Evolutionary conservation across 1,140 invertebrate genomes (phyloP).

Genomic region (Triops cancriformis): DNA sequence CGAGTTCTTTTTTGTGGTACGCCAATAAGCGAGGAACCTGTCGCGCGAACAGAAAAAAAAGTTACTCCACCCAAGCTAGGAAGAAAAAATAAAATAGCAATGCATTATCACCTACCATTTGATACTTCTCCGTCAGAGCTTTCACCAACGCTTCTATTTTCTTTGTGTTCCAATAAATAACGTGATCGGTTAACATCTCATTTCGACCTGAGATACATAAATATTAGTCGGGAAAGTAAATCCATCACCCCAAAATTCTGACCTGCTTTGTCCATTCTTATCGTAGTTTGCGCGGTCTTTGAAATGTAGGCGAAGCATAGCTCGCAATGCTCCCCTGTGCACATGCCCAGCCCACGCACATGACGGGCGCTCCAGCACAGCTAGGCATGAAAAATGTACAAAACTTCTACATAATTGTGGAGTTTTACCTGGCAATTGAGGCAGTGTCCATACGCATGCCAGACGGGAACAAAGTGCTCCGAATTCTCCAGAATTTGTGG

Average conservation of each 20-base stretch:
- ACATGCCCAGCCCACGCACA: not conserved
- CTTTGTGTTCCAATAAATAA: not conserved
- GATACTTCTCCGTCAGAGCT: not conserved
- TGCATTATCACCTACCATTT: not conserved
- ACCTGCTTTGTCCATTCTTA: not conserved
- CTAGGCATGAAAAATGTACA: not conserved
- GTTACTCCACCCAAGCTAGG: not conserved
- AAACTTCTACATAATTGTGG: not conserved
- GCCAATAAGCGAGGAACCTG: not conserved
- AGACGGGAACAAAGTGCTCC: too few species aligned
- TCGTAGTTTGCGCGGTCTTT: not conserved
- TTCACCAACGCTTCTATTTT: not conserved
- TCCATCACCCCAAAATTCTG: not conserved
- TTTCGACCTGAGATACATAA: not conserved
- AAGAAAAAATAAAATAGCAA: not conserved
- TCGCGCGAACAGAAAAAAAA: not conserved
- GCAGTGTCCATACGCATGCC: too few species aligned
- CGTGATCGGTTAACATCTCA: not conserved
- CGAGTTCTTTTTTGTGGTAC: not conserved
- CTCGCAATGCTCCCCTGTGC: not conserved
- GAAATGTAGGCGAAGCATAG: not conserved
- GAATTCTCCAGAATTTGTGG: not conserved
- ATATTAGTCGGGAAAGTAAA: not conserved
- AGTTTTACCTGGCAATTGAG: not conserved
- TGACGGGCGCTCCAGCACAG: not conserved